phyloP scores from a whole-genome alignment of 1,140 invertebrate species.

The Monochamus saltuarius region DNA sequence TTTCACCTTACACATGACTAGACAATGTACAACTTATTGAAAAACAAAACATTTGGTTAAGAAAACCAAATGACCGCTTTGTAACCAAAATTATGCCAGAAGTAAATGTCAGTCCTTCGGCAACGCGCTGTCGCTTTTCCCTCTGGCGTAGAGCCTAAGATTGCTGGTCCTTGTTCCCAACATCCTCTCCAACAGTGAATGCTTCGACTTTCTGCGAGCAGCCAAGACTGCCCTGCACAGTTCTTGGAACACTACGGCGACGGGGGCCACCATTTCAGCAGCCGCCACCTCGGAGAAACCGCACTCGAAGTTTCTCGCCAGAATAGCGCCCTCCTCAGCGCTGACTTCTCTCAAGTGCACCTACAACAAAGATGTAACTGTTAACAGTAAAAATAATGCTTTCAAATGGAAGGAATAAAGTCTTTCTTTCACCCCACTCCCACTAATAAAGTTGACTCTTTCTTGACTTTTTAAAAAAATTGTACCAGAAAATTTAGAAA shows the following conservation, averaged over 20 bases:
- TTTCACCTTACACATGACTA: too few relatives aligned
- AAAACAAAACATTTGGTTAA: too few relatives aligned
- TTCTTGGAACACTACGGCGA: slow-evolving; percentile 80
- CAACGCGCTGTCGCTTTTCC: slow-evolving; percentile 82
- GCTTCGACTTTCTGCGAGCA: slow-evolving; percentile 77
- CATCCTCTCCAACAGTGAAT: slow-evolving; percentile 79
- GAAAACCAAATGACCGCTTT: too few relatives aligned
- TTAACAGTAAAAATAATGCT: too few relatives aligned
- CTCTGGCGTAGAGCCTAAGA: slow-evolving; percentile 70
- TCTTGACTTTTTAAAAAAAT: too few relatives aligned
- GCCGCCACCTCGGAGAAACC: slow-evolving; percentile 87
- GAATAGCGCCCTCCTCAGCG: slow-evolving; percentile 82
- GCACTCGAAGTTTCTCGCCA: slow-evolving; percentile 85
- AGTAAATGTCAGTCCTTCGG: slow-evolving; percentile 68
- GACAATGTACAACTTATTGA: too few relatives aligned
- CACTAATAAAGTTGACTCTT: too few relatives aligned
- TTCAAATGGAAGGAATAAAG: too few relatives aligned
- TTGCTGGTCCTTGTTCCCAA: slow-evolving; percentile 69
- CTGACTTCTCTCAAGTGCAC: slow-evolving; percentile 86
- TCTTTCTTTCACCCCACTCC: too few relatives aligned
- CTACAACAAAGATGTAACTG: slow-evolving; percentile 11
- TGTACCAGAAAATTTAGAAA: too few relatives aligned
- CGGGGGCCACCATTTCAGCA: slow-evolving; percentile 77
- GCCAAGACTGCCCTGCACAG: slow-evolving; percentile 78
- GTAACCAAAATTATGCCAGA: too few relatives aligned